phyloP scores from a whole-genome alignment of 1,140 invertebrate genomes.

The Lucilia sericata region DNA sequence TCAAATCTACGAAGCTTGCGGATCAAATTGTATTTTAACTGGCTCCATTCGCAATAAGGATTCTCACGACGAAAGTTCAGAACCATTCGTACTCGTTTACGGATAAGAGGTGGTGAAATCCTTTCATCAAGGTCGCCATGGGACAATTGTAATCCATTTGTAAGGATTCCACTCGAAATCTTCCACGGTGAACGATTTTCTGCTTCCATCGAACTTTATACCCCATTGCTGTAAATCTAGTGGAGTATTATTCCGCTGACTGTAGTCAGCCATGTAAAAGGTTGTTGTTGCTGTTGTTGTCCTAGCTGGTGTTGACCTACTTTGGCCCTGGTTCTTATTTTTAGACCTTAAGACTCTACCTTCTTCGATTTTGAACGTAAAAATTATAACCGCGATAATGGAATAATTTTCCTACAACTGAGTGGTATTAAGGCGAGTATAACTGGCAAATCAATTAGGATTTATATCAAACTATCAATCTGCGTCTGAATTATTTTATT shows the following conservation, averaged over 20 bases:
- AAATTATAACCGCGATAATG: too few species aligned
- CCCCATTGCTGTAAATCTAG: background rate
- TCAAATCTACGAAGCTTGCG: background rate
- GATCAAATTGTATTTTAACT: conserved; percentile 8
- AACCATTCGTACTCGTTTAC: background rate
- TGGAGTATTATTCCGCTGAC: background rate
- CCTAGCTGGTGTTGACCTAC: too few species aligned
- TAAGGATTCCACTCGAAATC: background rate
- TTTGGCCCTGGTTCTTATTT: too few species aligned
- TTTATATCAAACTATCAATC: too few species aligned
- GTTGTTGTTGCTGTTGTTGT: background rate
- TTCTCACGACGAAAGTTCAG: background rate
- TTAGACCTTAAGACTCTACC: too few species aligned
- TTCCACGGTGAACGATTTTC: background rate
- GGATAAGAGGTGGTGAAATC: background rate
- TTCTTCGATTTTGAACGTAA: too few species aligned
- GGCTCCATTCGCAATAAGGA: background rate
- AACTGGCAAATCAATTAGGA: too few species aligned
- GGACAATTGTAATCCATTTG: background rate
- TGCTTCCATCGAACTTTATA: background rate
- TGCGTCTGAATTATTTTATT: too few species aligned
- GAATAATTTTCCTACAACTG: too few species aligned
- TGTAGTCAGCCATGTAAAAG: too few species aligned
- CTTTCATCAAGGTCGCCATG: background rate
- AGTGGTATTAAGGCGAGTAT: too few species aligned